Percentiles rank a stretch among this genome's conserved stretches.
These are phyloP conservation scores for Chaetura pelagica DNA, from an alignment of 2,113 vertebrate species.

Conservation along the genomic window DNA sequence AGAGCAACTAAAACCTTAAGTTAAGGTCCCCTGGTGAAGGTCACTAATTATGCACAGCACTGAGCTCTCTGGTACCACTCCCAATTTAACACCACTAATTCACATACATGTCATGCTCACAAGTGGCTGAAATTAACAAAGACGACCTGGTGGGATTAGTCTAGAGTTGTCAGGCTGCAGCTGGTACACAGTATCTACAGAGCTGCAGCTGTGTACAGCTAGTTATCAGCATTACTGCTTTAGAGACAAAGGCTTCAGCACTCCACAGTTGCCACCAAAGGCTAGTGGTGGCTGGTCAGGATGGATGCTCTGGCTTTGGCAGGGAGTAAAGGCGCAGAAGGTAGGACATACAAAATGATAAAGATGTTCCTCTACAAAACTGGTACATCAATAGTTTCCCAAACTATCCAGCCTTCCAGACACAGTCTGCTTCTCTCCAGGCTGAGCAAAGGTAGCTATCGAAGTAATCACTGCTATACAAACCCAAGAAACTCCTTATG, in stretches of 20 bases:
- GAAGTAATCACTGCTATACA: neutral
- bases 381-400: neutral
- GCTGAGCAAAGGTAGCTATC: neutral
- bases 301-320: neutral
- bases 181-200: neutral
- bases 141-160: neutral
- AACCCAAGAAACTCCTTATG: neutral
- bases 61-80: neutral
- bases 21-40: neutral
- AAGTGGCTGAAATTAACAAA: neutral
- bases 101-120: neutral
- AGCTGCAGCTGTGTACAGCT: neutral
- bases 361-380: neutral
- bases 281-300: neutral
- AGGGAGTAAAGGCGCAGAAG: neutral
- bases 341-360: neutral
- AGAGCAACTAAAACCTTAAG: neutral
- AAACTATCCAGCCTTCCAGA: neutral
- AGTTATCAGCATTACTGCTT: neutral
- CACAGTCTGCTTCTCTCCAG: neutral
- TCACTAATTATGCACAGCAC: neutral
- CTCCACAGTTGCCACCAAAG: neutral
- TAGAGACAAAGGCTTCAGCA: neutral
- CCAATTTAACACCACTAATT: constrained; percentile 14
- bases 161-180: neutral